phyloP scores from a whole-genome alignment of 2,113 vertebrate genomes.

The Monopterus albus region DNA sequence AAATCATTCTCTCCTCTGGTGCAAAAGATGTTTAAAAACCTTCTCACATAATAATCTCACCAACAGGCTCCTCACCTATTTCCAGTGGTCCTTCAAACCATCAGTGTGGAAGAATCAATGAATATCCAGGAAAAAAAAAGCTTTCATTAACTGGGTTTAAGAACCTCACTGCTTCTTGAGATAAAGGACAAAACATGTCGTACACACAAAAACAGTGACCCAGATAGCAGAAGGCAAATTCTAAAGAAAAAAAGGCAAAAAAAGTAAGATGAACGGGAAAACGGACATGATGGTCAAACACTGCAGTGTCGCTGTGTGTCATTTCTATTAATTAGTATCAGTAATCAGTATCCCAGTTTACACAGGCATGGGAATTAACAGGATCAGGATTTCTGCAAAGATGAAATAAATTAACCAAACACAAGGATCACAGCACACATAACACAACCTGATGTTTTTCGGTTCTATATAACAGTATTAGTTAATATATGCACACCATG shows the following conservation, averaged over 20 bases:
- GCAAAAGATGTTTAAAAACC: not conserved
- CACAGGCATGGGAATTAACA: conserved; percentile 54
- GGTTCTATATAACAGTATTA: conserved; percentile 53
- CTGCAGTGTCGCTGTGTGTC: too few relatives aligned
- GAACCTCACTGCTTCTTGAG: too few relatives aligned
- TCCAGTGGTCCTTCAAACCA: not conserved
- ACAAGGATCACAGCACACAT: conserved; percentile 24
- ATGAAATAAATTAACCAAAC: conserved; percentile 50
- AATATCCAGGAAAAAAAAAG: too few relatives aligned
- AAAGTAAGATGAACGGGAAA: too few relatives aligned
- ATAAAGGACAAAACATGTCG: too few relatives aligned
- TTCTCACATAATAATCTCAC: not conserved
- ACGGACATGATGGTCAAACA: too few relatives aligned
- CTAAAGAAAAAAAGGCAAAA: too few relatives aligned
- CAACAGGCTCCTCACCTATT: not conserved
- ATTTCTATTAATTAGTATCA: too few relatives aligned
- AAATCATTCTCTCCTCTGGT: not conserved
- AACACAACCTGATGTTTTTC: conserved; percentile 13
- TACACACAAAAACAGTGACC: too few relatives aligned
- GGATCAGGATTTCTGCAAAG: conserved; percentile 53
- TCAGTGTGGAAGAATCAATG: not conserved
- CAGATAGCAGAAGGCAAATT: too few relatives aligned
- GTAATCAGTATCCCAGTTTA: too few relatives aligned
- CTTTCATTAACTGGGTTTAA: too few relatives aligned
- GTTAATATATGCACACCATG: conserved; percentile 26